Percentiles rank a stretch among this genome's conserved stretches.
phyloP scores from a whole-genome alignment of 2,888 invertebrate genomes.

The Synanthedon myopaeformis region DNA sequence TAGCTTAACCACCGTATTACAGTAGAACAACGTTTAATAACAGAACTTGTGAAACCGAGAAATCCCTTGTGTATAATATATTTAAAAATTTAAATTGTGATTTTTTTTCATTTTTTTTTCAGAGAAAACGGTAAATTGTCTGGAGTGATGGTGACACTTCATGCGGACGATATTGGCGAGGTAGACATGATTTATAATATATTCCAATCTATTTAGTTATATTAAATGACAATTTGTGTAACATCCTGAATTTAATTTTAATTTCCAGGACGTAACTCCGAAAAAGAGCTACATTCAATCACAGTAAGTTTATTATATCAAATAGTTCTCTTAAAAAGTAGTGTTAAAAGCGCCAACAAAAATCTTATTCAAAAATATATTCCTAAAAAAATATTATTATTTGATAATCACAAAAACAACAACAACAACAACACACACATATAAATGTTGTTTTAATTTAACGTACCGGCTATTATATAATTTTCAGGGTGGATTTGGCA shows the following conservation, averaged over 20 bases:
- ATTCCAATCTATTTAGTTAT: too few relatives aligned
- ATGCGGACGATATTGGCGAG: conserved; percentile 17
- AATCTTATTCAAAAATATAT: too few relatives aligned
- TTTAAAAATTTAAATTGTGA: too few relatives aligned
- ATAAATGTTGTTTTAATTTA: background rate
- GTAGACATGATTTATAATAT: conserved; percentile 8
- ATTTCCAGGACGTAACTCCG: conserved; percentile 26
- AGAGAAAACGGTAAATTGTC: conserved; percentile 28
- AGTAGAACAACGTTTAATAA: too few relatives aligned
- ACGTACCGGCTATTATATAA: background rate
- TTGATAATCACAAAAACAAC: too few relatives aligned
- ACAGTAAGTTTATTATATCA: conserved; percentile 40
- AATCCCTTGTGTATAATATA: too few relatives aligned
- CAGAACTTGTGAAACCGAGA: background rate
- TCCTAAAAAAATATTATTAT: too few relatives aligned
- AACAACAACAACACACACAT: too few relatives aligned
- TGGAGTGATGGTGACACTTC: conserved; percentile 18
- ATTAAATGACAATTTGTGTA: too few relatives aligned
- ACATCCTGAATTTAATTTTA: background rate
- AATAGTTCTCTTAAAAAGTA: too few relatives aligned
- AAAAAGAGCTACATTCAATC: conserved; percentile 37
- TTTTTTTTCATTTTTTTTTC: conserved; percentile 5
- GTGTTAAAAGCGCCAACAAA: too few relatives aligned
- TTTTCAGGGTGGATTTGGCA: conserved; percentile 35
- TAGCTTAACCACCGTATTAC: too few relatives aligned